These are phyloP conservation scores for Ispidina lecontei DNA, from an alignment of 2,797 vertebrate genomes.

Conservation along the genomic window DNA sequence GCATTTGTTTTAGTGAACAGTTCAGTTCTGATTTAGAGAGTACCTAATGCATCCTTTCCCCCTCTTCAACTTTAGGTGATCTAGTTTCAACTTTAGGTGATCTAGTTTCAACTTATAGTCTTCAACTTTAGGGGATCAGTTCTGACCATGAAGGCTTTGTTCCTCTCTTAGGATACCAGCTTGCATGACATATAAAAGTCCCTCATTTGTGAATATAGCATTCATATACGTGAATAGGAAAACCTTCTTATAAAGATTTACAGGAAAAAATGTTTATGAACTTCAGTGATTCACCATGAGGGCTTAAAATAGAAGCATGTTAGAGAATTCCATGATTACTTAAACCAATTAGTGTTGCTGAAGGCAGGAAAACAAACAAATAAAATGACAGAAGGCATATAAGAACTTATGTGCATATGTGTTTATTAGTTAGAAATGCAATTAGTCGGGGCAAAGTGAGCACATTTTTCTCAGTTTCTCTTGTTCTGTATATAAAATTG, in stretches of 20 bases:
- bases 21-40: background rate
- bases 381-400: background rate
- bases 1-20: background rate
- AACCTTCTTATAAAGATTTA: background rate
- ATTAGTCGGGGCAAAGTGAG: background rate
- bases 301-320: background rate
- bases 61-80: background rate
- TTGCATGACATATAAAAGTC: background rate
- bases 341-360: background rate
- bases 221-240: fast-evolving
- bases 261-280: background rate
- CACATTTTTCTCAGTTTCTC: background rate
- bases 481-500: background rate
- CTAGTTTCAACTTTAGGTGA: background rate
- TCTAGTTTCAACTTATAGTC: too few relatives aligned
- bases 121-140: background rate
- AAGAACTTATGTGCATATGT: background rate
- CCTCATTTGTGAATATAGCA: background rate
- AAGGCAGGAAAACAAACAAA: background rate
- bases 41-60: background rate
- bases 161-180: background rate
- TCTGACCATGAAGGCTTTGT: background rate
- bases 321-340: background rate
- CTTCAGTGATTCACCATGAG: background rate
- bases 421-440: background rate